Percentiles rank a stretch among this genome's conserved stretches.
Conservation (phyloP, 1,140 invertebrate species). For the Hylyphantes graminicola region DNA sequence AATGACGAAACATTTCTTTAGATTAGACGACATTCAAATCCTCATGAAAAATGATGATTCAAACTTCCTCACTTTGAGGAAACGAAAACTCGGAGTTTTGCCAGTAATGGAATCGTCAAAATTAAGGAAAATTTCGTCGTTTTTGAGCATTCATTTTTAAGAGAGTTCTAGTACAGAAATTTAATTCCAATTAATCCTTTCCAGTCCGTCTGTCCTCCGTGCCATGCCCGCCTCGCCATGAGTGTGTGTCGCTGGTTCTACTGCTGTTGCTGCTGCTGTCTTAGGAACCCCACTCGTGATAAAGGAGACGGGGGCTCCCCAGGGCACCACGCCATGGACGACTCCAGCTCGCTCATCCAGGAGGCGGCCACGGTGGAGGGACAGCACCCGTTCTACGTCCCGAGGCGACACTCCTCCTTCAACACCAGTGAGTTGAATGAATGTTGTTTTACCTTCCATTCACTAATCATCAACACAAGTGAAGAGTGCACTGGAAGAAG, state of each 20-base stretch:
- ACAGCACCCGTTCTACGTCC: constrained; percentile 25
- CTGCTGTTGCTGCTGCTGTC: constrained; percentile 31
- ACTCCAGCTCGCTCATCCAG: constrained; percentile 21
- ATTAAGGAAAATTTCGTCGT: no score
- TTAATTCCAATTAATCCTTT: no score
- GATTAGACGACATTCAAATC: no score
- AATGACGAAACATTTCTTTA: no score
- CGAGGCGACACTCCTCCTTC: constrained; percentile 39
- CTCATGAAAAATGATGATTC: no score
- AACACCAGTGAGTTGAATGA: constrained; percentile 1
- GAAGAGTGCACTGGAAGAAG: background rate
- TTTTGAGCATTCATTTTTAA: no score
- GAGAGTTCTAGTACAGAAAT: no score
- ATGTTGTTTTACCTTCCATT: no score
- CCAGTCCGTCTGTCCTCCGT: background rate
- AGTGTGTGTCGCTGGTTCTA: constrained; percentile 2
- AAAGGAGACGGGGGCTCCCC: background rate
- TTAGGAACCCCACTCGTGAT: background rate
- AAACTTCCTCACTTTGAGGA: no score
- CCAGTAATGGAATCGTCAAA: no score
- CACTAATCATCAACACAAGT: no score
- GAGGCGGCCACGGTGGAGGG: background rate
- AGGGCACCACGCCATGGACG: constrained; percentile 3
- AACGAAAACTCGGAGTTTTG: no score
- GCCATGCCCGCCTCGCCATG: background rate